Base-by-base conservation (phyloP, 2,888 invertebrate genomes). In the Dryobota labecula region DNA sequence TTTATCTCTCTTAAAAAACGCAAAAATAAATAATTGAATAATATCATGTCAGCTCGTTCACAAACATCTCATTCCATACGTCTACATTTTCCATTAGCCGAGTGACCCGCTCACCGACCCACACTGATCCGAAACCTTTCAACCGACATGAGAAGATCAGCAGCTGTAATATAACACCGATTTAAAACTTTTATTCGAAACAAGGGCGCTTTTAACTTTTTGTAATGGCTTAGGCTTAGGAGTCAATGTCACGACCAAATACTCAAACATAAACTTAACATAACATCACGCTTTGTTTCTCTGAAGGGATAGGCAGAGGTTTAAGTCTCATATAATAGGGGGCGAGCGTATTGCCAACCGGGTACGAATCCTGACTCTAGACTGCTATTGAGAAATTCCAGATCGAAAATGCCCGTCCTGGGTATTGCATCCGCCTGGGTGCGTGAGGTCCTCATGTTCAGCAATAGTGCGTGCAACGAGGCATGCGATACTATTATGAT, bases 141-240 rank as follows among this genome's bases (percentile, higher is more conserved):
- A 72, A 15, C 60, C 2, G 24, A 11, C 76, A 57, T 76, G 76
- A 57, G 76, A 76, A 58, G 62, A 38, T 30, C 3, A 47, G 20
- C 76, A 76, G 45, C 61, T 76, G 76, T 71, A 41, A 7, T 24
- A n/a, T 30, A 56, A 61, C 43, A 47, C 33, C 49, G 72, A 72
- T 76, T 72, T 30, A 65, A 70, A 76, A 76, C 20, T 76, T 76
- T 71, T 18, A 33, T 45, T 18, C 2, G 15, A 30, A 62, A 43
- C 51, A 15, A 72, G 49, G 33, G 49, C 47, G 53, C 72, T 76
- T 45, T 24, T 20, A 65, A 61, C 38, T 71, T 71, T 53, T 76
- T 57, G 24, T 18, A 27, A 45, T 9, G 56, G 49, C 61, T 56
- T 53, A 13, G 13, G 18, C 9, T 54, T 41, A 13, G 7, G 27